Conservation (phyloP, 2,113 vertebrate genomes). For the Myiozetetes cayanensis region DNA sequence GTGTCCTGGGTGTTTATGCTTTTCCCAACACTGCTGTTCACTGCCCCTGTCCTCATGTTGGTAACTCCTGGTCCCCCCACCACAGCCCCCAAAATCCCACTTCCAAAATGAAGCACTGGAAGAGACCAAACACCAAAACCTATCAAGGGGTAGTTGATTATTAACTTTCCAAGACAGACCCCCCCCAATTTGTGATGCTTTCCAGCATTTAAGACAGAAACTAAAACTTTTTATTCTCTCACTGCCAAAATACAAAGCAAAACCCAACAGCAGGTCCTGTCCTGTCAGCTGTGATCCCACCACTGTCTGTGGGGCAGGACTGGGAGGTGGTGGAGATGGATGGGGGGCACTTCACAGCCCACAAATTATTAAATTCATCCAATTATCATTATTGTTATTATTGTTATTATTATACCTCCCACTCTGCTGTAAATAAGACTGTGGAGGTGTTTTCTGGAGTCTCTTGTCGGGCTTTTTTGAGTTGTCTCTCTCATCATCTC, state of each 20-base stretch:
- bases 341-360: background rate
- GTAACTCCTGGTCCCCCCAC: background rate
- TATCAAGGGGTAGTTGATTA: background rate
- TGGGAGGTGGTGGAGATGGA: background rate
- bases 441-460: background rate
- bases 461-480: background rate
- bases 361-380: background rate
- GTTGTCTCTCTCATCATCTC: background rate
- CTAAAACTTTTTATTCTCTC: background rate
- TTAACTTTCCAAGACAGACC: background rate
- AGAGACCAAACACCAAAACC: background rate
- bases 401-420: background rate
- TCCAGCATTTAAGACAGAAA: background rate
- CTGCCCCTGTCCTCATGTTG: background rate
- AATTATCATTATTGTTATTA: background rate
- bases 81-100: background rate
- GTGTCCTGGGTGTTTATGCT: background rate
- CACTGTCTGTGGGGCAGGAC: background rate
- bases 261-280: background rate
- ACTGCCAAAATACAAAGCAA: background rate
- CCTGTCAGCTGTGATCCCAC: background rate
- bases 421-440: background rate
- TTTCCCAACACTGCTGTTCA: background rate
- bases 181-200: background rate
- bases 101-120: background rate